These are phyloP conservation scores for Prinia subflava DNA, from an alignment of 2,113 vertebrate species.

Conservation along the genomic window DNA sequence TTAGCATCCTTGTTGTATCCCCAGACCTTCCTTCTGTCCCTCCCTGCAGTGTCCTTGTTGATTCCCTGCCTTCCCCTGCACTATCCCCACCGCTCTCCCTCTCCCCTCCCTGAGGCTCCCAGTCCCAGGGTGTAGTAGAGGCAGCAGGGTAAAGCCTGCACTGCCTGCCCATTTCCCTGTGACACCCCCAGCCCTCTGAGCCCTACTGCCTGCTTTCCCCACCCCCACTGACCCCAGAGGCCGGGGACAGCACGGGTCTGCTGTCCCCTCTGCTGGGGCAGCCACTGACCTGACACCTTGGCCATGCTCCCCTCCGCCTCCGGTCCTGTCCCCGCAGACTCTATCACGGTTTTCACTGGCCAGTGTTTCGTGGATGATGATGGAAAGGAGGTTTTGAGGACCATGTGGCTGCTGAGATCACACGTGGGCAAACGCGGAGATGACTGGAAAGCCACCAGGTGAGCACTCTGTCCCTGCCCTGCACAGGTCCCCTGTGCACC, in stretches of 20 bases:
- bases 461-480: background rate
- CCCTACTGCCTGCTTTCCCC: background rate
- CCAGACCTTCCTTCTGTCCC: background rate
- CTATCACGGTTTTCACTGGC: background rate
- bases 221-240: no score
- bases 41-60: no score
- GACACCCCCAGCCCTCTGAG: background rate
- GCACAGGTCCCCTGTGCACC: fast-evolving
- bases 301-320: fast-evolving
- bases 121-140: background rate
- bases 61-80: background rate
- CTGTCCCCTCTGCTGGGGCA: background rate
- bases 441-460: background rate
- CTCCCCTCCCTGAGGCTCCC: background rate
- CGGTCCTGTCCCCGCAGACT: background rate
- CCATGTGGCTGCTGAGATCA: slow-evolving; percentile 1
- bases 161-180: fast-evolving
- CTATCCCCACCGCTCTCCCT: background rate
- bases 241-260: fast-evolving
- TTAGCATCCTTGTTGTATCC: no score
- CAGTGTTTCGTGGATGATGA: background rate
- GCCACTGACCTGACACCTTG: fast-evolving
- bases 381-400: background rate
- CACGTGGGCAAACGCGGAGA: fast-evolving
- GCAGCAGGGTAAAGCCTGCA: background rate